Conservation (phyloP, 2,113 vertebrate species). For the Apus apus region DNA sequence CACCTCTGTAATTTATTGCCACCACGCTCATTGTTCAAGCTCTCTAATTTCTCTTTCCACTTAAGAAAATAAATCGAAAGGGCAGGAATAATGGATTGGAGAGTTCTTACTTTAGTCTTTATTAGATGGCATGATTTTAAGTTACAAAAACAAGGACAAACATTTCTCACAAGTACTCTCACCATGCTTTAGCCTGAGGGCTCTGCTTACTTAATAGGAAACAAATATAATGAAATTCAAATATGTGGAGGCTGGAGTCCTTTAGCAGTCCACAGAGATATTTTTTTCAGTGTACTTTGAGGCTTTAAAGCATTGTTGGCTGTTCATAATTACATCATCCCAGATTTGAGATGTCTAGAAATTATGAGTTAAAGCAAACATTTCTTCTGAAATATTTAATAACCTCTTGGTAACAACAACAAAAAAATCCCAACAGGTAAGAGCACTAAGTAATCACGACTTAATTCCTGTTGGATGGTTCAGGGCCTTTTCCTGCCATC, state of each 20-base stretch:
- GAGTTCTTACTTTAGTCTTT: neutral
- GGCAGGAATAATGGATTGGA: neutral
- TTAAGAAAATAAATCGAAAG: neutral
- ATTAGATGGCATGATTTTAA: neutral
- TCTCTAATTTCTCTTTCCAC: neutral
- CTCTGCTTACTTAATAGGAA: neutral
- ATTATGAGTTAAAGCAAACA: neutral
- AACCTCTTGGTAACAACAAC: neutral
- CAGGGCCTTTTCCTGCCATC: neutral
- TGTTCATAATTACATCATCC: neutral
- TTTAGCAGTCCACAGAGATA: neutral
- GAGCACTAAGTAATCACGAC: neutral
- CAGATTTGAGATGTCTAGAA: neutral
- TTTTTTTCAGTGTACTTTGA: neutral
- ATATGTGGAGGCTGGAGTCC: neutral
- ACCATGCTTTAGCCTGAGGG: neutral
- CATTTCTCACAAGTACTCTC: conserved; percentile 14
- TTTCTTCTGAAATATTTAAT: conserved; percentile 2
- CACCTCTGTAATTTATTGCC: neutral
- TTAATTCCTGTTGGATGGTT: neutral
- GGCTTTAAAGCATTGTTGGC: neutral
- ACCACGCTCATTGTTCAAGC: neutral
- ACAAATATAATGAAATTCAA: conserved; percentile 31
- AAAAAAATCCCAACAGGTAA: neutral
- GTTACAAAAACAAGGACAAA: neutral